Evolutionary conservation across 2,113 vertebrate genomes (phyloP), one percentile per base, ranked within the genome.

Genomic region (Grammomys surdaster): DNA sequence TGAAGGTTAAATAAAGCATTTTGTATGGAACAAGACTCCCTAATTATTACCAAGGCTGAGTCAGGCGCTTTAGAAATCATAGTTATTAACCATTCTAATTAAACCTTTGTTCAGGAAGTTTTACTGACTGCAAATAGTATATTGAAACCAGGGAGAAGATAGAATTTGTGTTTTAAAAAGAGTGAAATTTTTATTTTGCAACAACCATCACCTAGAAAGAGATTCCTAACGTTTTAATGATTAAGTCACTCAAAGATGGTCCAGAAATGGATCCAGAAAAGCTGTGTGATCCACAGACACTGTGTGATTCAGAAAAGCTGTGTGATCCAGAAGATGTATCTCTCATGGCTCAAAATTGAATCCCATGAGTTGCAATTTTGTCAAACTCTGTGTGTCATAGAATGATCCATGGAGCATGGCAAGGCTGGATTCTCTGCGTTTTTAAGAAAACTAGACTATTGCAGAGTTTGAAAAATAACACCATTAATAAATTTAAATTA

Each of bases 1-100:
- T 99, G 99, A 99, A 99, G 99, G 99, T 99, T 98, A 99, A 99
- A 99, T 99, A 99, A 99, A 99, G 99, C 99, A 99, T 99, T 99
- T 99, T 99, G 99, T 99, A 99, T 99, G 99, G 99, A 99, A 99
- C 97, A 96, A 98, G 97, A 97, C 16, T 96, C 97, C 96, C 54
- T 98, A 98, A 98, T 98, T 98, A 98, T 98, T 98, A 98, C 97
- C 96, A 97, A 98, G 96, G 96, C 96, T 98, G 97, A 97, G 97
- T 98, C 97, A 97, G 91, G 96, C 91, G 78, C 98, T 97, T 97
- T 98, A 97, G 94, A 98, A 98, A 98, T 98, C 90, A 92, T 89
- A 97, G 93, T 97, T 98, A 98, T 91, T 98, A 98, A 98, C 91
- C 96, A 98, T 98, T 97, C 1, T 87, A 98, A 98, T 98, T 98